phyloP scores from a whole-genome alignment of 1,140 invertebrate genomes.

The Bombyx mandarina region DNA sequence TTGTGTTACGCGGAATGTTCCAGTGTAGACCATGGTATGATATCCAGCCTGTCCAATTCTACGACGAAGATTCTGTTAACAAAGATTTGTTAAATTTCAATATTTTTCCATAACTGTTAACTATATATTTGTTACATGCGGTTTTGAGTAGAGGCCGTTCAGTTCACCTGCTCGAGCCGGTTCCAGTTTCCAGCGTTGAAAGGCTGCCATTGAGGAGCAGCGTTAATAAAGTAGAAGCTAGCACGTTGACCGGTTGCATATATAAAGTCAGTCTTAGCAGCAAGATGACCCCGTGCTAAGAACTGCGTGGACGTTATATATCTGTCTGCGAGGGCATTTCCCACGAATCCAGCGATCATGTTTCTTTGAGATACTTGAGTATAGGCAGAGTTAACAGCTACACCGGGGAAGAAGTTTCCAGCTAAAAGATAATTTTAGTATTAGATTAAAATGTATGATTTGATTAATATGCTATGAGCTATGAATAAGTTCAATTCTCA shows the following conservation, averaged over 20 bases:
- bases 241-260: conserved; percentile 74
- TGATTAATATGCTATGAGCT: too few species aligned
- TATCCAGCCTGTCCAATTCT: conserved; percentile 46
- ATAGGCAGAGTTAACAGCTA: conserved; percentile 43
- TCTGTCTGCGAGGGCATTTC: conserved; percentile 31
- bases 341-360: conserved; percentile 36
- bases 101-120: not conserved
- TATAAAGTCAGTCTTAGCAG: conserved; percentile 77
- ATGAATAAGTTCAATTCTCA: too few species aligned
- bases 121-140: not conserved
- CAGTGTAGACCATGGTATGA: conserved; percentile 52
- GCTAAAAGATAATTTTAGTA: conserved; percentile 27
- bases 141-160: not conserved
- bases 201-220: conserved; percentile 76
- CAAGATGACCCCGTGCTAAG: conserved; percentile 77
- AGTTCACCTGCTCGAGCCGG: conserved; percentile 51
- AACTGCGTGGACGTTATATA: conserved; percentile 49
- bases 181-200: conserved; percentile 79
- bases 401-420: conserved; percentile 47
- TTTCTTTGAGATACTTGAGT: conserved; percentile 47
- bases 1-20: conserved; percentile 53
- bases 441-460: not conserved
- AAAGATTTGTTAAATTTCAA: conserved; percentile 4
- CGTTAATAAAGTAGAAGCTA: conserved; percentile 78
- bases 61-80: conserved; percentile 40